Evolutionary conservation across 2,797 vertebrate genomes (phyloP).

Genomic region (Morus bassanus): DNA sequence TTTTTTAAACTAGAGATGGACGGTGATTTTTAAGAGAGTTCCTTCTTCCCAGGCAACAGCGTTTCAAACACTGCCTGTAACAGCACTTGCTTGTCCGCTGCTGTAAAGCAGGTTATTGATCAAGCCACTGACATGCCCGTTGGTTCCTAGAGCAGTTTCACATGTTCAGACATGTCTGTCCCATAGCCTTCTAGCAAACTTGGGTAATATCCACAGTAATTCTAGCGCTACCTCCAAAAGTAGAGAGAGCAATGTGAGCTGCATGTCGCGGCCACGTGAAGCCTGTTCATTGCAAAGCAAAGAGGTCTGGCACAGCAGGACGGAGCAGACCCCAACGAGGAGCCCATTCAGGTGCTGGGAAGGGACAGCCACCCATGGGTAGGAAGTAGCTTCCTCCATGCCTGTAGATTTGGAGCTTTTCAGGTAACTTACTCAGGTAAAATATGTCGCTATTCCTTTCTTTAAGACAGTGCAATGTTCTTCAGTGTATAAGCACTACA

Average conservation of each 20-base stretch:
- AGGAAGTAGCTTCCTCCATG: neutral
- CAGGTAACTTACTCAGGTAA: neutral
- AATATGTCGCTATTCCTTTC: neutral
- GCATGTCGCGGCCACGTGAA: rapidly evolving
- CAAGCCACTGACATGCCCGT: neutral
- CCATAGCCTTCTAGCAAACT: neutral
- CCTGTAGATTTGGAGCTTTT: neutral
- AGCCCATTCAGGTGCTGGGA: neutral
- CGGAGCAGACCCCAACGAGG: neutral
- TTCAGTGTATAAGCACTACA: neutral
- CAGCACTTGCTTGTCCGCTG: neutral
- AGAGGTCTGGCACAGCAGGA: neutral
- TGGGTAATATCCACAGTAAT: neutral
- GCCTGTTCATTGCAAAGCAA: neutral
- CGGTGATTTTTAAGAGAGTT: neutral
- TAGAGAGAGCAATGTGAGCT: neutral
- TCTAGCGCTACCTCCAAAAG: neutral
- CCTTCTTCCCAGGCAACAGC: neutral
- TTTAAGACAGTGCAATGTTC: neutral
- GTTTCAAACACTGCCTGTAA: neutral
- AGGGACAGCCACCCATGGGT: neutral
- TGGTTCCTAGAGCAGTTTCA: neutral
- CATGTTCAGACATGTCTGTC: neutral
- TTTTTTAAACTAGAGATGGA: neutral
- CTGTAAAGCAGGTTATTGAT: neutral